Percentiles rank a stretch among this genome's conserved stretches.
Evolutionary conservation across 2,113 vertebrate genomes (phyloP).

Genomic region (Tinamus guttatus): DNA sequence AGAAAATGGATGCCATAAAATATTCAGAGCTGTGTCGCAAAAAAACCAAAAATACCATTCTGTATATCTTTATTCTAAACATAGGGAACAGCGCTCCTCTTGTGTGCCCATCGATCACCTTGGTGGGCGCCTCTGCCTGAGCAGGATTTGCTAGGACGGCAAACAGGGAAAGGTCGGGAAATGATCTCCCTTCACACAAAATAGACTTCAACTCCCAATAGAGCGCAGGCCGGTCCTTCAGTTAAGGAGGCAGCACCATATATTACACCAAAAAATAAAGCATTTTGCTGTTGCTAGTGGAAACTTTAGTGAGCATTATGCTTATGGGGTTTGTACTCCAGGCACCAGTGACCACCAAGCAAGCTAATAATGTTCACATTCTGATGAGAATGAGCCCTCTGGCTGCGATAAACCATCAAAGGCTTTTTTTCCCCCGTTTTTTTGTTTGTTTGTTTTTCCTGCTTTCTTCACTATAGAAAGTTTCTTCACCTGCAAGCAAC

Average conservation of each 20-base stretch:
- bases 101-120: conserved; percentile 49
- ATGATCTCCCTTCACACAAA: conserved; percentile 65
- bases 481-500: not conserved
- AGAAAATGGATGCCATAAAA: conserved; percentile 65
- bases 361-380: not conserved
- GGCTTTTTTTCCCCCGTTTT: not conserved
- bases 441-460: not conserved
- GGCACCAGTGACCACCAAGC: conserved; percentile 18
- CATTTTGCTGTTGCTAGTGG: conserved; percentile 31
- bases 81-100: conserved; percentile 35
- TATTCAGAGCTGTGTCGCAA: conserved; percentile 49
- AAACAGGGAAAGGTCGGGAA: conserved; percentile 61
- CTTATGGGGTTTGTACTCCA: conserved; percentile 54
- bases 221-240: conserved; percentile 30
- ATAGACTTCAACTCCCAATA: conserved; percentile 64
- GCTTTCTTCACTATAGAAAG: not conserved
- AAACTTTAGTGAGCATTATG: conserved; percentile 62
- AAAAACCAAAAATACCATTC: conserved; percentile 62
- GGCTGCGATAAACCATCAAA: conserved; percentile 22
- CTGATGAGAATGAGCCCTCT: conserved; percentile 42
- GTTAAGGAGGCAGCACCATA: conserved; percentile 44
- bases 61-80: conserved; percentile 62
- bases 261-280: conserved; percentile 23
- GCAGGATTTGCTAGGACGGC: not conserved
- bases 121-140: conserved; percentile 60